These are phyloP conservation scores for Cygnus olor DNA, from an alignment of 2,797 vertebrate species.

Conservation along the genomic window DNA sequence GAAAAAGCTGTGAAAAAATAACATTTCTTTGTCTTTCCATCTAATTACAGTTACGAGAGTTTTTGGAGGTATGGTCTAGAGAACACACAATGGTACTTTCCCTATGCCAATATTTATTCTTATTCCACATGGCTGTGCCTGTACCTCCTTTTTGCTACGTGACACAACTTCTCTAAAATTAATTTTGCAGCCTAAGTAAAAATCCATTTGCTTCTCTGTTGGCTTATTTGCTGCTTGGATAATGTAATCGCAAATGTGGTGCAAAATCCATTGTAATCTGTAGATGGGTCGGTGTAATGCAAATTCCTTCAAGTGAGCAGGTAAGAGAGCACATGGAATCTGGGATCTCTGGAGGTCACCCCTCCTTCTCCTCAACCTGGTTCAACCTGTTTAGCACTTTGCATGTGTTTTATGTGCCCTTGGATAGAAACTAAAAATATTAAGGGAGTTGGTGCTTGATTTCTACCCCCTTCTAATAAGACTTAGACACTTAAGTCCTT, in stretches of 20 bases:
- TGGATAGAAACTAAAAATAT: background rate
- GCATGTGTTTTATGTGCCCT: background rate
- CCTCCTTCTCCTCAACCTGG: background rate
- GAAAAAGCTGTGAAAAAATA: background rate
- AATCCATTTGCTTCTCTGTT: background rate
- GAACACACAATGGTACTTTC: background rate
- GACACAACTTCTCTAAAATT: background rate
- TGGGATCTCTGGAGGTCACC: background rate
- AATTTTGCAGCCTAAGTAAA: background rate
- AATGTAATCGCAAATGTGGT: background rate
- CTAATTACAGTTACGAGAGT: background rate
- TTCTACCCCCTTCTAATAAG: background rate
- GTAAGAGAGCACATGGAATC: background rate
- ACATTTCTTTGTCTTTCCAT: background rate
- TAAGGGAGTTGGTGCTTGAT: background rate
- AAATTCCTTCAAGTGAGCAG: background rate
- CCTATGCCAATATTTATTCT: background rate
- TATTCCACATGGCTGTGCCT: background rate
- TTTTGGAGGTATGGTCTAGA: background rate
- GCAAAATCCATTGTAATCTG: background rate
- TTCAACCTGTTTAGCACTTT: background rate
- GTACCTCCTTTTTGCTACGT: background rate
- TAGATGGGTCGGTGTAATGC: accelerated
- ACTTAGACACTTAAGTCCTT: background rate
- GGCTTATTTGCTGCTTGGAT: background rate